phyloP scores from a whole-genome alignment of 2,797 vertebrate genomes.

The Pyrocephalus nanus region DNA sequence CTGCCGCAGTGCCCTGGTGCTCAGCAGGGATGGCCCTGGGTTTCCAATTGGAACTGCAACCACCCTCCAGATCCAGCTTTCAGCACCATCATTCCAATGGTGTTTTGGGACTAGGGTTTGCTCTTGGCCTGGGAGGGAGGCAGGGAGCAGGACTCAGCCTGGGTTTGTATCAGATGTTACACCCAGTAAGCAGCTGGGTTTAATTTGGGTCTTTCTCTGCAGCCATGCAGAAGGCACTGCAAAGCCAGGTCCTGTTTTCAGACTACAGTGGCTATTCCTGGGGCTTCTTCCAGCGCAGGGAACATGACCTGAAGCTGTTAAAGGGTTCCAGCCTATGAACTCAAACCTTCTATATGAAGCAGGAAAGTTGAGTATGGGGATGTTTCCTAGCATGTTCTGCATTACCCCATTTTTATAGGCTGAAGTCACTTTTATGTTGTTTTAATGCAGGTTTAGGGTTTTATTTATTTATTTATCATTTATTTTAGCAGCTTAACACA shows the following conservation, averaged over 20 bases:
- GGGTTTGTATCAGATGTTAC: background rate
- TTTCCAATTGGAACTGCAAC: background rate
- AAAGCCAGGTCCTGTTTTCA: background rate
- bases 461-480: background rate
- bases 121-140: rapidly evolving
- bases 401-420: background rate
- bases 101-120: background rate
- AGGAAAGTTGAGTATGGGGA: background rate
- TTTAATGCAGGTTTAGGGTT: background rate
- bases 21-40: background rate
- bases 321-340: background rate
- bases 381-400: background rate
- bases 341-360: background rate
- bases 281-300: background rate
- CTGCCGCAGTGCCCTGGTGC: background rate
- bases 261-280: background rate
- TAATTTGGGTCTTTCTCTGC: background rate
- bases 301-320: background rate
- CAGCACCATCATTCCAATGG: rapidly evolving
- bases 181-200: background rate
- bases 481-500: background rate
- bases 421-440: background rate
- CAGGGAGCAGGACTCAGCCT: background rate
- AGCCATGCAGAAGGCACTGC: background rate
- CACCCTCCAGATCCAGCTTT: background rate